Evolutionary conservation across 2,797 vertebrate species (phyloP).

Genomic region (Sebastes taczanowskii): DNA sequence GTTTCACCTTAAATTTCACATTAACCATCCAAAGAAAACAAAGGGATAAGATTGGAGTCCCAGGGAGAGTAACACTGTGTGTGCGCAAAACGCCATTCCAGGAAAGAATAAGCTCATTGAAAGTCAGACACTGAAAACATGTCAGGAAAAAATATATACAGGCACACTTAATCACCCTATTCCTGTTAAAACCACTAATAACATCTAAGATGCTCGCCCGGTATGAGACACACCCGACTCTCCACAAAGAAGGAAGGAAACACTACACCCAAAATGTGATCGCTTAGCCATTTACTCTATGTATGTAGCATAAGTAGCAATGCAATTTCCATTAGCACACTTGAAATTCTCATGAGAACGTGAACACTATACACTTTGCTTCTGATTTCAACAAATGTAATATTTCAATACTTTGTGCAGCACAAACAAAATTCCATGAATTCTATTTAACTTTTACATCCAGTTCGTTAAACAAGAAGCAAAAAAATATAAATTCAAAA

Average conservation of each 20-base stretch:
- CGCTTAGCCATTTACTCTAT: neutral
- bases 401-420: neutral
- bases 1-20: slow-evolving; percentile 48
- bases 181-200: slow-evolving; percentile 59
- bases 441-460: neutral
- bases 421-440: neutral
- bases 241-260: slow-evolving; percentile 26
- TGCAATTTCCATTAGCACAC: neutral
- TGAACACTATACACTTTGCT: neutral
- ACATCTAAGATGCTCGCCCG: slow-evolving; percentile 11
- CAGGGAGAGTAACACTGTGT: slow-evolving; percentile 35
- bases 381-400: neutral
- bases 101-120: slow-evolving; percentile 36
- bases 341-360: neutral
- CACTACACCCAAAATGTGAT: slow-evolving; percentile 9
- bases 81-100: slow-evolving; percentile 24
- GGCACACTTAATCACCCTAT: slow-evolving; percentile 41
- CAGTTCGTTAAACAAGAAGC: neutral
- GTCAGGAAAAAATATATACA: neutral
- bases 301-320: neutral
- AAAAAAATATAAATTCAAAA: neutral
- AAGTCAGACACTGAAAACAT: slow-evolving; percentile 23
- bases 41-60: slow-evolving; percentile 36
- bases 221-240: slow-evolving; percentile 14
- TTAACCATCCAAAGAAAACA: slow-evolving; percentile 67